These are phyloP conservation scores for Ctenoplectra terminalis DNA, from an alignment of 1,140 invertebrate species.

Conservation along the genomic window DNA sequence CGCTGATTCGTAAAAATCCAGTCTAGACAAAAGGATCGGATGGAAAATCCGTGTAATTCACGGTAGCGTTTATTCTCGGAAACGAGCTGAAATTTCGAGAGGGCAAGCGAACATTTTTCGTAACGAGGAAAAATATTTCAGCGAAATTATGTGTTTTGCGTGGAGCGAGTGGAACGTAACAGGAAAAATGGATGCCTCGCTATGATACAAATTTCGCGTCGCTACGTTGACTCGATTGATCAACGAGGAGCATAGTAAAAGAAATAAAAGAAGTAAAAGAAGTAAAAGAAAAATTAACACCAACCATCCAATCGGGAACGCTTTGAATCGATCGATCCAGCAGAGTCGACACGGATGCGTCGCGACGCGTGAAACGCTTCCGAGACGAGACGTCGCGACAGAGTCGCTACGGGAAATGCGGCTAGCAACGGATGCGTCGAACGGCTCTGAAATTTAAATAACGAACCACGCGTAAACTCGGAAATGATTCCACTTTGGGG, in stretches of 20 bases:
- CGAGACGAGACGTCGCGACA: neutral
- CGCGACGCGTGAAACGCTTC: neutral
- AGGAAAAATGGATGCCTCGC: neutral
- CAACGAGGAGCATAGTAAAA: constrained; percentile 7
- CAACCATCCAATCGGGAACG: constrained; percentile 16
- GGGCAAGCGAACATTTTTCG: neutral
- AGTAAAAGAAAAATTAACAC: too few species aligned
- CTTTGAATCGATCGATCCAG: constrained; percentile 21
- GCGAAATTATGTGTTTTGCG: neutral
- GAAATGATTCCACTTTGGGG: neutral
- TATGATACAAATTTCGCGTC: constrained; percentile 5
- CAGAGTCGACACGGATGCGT: neutral
- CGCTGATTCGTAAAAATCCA: neutral
- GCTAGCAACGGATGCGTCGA: neutral
- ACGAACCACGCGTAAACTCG: neutral
- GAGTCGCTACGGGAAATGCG: neutral
- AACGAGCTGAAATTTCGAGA: constrained; percentile 6
- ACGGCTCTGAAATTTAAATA: constrained; percentile 12
- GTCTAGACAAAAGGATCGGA: neutral
- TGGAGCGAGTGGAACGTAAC: neutral
- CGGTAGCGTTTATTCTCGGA: neutral
- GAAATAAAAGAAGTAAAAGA: too few species aligned
- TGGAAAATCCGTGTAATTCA: neutral
- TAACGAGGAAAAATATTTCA: constrained; percentile 5
- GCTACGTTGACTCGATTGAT: neutral